Evolutionary conservation across 2,797 vertebrate genomes (phyloP).

Genomic region (Lagorchestes hirsutus): DNA sequence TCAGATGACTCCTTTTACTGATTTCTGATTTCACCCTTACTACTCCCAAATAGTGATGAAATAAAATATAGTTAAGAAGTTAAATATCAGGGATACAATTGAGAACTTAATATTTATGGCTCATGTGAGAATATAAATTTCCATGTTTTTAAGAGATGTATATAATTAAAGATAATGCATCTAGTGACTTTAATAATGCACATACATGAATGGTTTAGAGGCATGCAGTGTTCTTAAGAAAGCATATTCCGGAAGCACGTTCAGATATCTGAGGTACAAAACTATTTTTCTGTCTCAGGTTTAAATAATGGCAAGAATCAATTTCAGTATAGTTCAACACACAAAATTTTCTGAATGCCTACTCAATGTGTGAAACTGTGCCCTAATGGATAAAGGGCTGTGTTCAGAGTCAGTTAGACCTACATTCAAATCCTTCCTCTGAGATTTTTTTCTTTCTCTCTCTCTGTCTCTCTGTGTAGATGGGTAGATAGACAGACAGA

Average conservation of each 20-base stretch:
- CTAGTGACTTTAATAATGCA: neutral
- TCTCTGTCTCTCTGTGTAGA: no score
- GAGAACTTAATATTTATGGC: neutral
- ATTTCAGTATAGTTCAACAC: neutral
- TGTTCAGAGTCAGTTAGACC: neutral
- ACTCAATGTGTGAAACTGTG: neutral
- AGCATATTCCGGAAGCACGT: neutral
- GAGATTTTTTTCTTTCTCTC: no score
- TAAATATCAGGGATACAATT: neutral
- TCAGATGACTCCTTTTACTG: neutral
- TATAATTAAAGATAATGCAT: neutral
- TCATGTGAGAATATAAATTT: neutral
- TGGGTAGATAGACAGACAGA: neutral
- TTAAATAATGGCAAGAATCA: neutral
- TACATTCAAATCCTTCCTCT: neutral
- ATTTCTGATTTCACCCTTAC: neutral
- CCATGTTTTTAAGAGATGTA: neutral
- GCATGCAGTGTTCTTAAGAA: neutral
- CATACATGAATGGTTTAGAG: neutral
- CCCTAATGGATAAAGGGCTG: neutral
- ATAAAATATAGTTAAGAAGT: neutral
- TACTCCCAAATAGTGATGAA: neutral
- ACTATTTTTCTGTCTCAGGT: neutral
- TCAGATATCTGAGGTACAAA: neutral
- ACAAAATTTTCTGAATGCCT: neutral